Evolutionary conservation across 2,888 invertebrate species (phyloP).

Genomic region (Drosophila multiciliata): DNA sequence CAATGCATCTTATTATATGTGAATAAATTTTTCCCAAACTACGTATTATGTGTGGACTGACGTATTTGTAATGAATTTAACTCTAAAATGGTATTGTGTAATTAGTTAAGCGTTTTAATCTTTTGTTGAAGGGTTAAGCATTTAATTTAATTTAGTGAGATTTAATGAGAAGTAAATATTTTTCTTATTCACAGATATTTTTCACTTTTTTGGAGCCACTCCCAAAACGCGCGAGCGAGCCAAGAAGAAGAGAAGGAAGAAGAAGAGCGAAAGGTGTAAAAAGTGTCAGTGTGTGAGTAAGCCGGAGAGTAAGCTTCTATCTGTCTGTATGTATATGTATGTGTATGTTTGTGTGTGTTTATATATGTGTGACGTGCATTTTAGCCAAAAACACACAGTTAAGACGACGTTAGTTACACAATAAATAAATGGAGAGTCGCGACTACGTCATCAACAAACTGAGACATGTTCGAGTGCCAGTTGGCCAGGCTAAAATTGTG

Average conservation of each 20-base stretch:
- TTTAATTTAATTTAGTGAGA: conserved; percentile 6
- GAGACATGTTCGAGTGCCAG: conserved; percentile 28
- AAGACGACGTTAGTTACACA: conserved; percentile 70
- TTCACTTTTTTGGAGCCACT: conserved; percentile 75
- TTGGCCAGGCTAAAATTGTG: conserved; percentile 47
- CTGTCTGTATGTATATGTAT: conserved; percentile 1
- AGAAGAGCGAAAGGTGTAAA: conserved; percentile 52
- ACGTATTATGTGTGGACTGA: conserved; percentile 35
- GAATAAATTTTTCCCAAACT: background rate
- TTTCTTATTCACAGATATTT: conserved; percentile 43
- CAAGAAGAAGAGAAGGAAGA: conserved; percentile 49
- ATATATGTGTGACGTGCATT: conserved; percentile 43
- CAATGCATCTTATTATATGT: conserved; percentile 34
- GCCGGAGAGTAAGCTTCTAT: conserved; percentile 51
- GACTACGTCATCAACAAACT: conserved; percentile 76
- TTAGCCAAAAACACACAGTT: conserved; percentile 76
- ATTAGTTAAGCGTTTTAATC: background rate
- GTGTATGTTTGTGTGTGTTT: conserved; percentile 8
- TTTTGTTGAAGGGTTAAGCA: background rate
- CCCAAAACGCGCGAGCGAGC: conserved; percentile 69
- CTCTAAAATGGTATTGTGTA: conserved; percentile 30
- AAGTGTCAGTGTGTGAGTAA: conserved; percentile 42
- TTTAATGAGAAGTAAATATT: conserved; percentile 36
- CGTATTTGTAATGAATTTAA: conserved; percentile 36
- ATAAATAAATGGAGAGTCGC: conserved; percentile 37